Evolutionary conservation across 2,113 vertebrate genomes (phyloP), one percentile per base, ranked within the genome.

Genomic region (Lepus europaeus): DNA sequence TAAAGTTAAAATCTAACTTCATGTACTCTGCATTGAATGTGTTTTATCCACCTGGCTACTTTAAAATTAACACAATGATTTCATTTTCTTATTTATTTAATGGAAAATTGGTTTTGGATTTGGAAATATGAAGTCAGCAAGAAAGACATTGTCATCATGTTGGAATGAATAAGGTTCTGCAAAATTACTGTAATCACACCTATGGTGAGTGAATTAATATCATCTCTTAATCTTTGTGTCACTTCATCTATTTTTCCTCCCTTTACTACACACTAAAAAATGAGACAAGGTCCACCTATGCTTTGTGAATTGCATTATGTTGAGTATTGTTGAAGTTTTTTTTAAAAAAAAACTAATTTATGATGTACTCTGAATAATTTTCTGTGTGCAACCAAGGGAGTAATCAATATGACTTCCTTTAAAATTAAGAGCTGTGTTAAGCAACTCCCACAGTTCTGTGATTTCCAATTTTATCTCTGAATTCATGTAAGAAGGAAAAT

Each of bases 391-490:
- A 76, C 73, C 72, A 93, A 82, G 72, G 81, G 53, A 93, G 22
- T 90, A 93, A 94, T 93, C 84, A 86, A 63, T 95, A 92, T n/a
- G 87, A 72, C 14, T 31, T 90, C 33, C 36, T 94, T 81, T 89
- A 49, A 89, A 87, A 74, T 53, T 91, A 70, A 78, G 86, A 94
- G 56, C 29, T 59, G 13, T 89, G 45, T 87, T 93, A 68, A 85
- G 73, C 8, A 88, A 77, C 66, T 94, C 83, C 79, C 64, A 80
- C 49, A 91, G 76, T 83, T 73, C 31, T 93, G 4, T 94, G 86
- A 83, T 94, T 96, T 94, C 29, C 61, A 91, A 31, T 88, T 95
- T 91, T 96, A 77, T 93, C 51, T 95, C 72, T 78, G 69, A 95
- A 94, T 90, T 95, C 68, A 78, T 87, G 68, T 61, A 87, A 72